A percentile compares a stretch with the other conserved stretches of the same genome.
phyloP scores from a whole-genome alignment of 2,113 vertebrate genomes.

The Microtus oregoni region DNA sequence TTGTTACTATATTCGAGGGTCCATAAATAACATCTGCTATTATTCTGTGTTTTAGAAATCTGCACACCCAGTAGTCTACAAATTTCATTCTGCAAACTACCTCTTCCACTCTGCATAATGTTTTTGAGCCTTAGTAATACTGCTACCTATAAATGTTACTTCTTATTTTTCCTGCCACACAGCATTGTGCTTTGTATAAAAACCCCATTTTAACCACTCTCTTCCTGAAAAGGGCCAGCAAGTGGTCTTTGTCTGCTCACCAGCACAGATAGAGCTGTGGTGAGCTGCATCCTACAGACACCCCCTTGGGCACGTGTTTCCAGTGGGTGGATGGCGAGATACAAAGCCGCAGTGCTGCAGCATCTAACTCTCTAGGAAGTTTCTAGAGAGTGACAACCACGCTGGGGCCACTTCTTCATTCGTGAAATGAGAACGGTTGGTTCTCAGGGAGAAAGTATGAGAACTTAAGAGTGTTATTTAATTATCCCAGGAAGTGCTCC shows the following conservation, averaged over 20 bases:
- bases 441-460: neutral
- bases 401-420: neutral
- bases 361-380: neutral
- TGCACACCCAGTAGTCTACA: neutral
- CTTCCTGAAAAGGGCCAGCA: neutral
- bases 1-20: neutral
- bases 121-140: neutral
- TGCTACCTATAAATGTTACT: neutral
- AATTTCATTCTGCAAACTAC: neutral
- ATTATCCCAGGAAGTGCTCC: neutral
- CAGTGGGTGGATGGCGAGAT: neutral
- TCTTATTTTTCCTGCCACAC: neutral
- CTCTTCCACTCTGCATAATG: neutral
- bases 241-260: neutral
- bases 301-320: neutral
- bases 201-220: neutral
- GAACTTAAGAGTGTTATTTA: neutral
- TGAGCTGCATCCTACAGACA: neutral
- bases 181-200: neutral
- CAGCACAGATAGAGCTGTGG: neutral
- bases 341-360: neutral
- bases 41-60: conserved; percentile 18
- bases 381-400: neutral
- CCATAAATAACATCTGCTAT: neutral
- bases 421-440: neutral